phyloP scores from a whole-genome alignment of 2,113 vertebrate genomes.

The Arenaria interpres region DNA sequence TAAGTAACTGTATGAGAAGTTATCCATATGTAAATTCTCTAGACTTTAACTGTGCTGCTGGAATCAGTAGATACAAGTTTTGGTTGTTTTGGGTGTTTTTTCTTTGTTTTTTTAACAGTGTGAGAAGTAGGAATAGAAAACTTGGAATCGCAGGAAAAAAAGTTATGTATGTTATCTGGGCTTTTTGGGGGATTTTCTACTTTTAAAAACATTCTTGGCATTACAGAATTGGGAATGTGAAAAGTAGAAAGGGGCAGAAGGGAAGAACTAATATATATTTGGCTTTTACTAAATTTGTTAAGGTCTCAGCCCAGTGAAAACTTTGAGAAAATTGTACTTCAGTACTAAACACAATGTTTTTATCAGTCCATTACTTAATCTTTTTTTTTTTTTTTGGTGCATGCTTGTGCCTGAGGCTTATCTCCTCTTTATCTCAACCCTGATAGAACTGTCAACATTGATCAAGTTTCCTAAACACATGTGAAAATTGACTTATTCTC shows the following conservation, averaged over 20 bases:
- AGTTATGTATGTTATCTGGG: not conserved
- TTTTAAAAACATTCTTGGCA: not conserved
- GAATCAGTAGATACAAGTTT: not conserved
- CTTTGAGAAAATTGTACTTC: not conserved
- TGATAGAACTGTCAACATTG: not conserved
- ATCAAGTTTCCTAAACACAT: not conserved
- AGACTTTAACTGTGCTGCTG: not conserved
- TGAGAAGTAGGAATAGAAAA: not conserved
- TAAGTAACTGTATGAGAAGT: not conserved
- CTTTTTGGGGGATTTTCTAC: not conserved
- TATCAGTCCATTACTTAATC: not conserved
- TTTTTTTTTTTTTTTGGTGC: not conserved
- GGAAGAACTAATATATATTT: not conserved
- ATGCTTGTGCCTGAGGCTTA: not conserved
- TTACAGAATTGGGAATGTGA: not conserved
- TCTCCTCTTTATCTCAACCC: not conserved
- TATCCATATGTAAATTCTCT: not conserved
- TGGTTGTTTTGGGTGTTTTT: not conserved
- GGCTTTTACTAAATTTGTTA: not conserved
- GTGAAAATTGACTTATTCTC: not conserved
- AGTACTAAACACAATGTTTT: not conserved
- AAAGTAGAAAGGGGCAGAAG: not conserved
- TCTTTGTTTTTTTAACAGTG: not conserved
- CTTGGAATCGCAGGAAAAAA: not conserved
- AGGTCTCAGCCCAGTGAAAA: not conserved